A percentile compares a stretch with the other conserved stretches of the same genome.
phyloP scores from a whole-genome alignment of 2,113 vertebrate genomes.

The Globicephala melas region DNA sequence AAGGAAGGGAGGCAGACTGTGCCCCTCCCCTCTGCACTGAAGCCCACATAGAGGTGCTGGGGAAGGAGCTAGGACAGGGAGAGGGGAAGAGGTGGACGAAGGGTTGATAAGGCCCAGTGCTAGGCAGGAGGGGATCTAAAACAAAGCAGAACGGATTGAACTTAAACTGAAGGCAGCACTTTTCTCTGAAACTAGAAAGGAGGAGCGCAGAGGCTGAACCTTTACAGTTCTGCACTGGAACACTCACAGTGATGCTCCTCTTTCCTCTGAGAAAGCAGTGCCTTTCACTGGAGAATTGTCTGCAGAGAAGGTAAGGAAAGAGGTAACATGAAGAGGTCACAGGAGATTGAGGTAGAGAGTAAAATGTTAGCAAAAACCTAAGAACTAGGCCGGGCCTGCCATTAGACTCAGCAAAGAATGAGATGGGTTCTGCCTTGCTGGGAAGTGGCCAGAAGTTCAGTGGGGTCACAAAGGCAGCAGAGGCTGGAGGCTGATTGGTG shows the following conservation, averaged over 20 bases:
- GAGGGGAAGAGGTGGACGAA: not conserved
- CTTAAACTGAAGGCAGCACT: not conserved
- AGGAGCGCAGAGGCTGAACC: too few species aligned
- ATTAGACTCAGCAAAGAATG: not conserved
- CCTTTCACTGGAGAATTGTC: not conserved
- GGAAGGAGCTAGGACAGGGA: not conserved
- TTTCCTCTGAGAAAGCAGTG: not conserved
- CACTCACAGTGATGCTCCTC: not conserved
- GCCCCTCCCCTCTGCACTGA: not conserved
- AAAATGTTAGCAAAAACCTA: not conserved
- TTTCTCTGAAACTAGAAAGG: not conserved
- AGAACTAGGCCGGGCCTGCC: not conserved
- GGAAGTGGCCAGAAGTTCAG: too few species aligned
- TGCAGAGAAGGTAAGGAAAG: not conserved
- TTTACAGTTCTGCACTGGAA: not conserved
- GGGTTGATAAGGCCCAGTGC: not conserved
- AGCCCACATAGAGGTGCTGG: not conserved
- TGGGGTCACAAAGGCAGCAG: not conserved
- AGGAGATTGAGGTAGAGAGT: not conserved
- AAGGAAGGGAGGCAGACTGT: not conserved
- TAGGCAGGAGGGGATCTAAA: not conserved
- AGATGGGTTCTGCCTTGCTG: not conserved
- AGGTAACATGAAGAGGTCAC: not conserved
- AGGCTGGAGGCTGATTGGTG: not conserved
- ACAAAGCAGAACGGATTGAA: not conserved